Percentiles rank a stretch among this genome's conserved stretches.
phyloP scores from a whole-genome alignment of 2,888 invertebrate species.

The Calameuta filiformis region DNA sequence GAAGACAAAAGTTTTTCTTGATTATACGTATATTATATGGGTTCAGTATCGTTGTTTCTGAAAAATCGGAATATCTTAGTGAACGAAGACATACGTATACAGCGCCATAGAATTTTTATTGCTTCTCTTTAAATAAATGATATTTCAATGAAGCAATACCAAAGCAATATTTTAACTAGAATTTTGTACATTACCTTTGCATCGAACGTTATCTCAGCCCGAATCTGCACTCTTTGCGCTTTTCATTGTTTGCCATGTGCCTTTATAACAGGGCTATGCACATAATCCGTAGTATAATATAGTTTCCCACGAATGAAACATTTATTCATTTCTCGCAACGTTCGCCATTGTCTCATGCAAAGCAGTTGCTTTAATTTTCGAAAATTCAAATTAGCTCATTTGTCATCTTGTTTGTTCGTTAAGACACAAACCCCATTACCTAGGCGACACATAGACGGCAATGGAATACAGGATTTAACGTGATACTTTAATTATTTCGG shows the following conservation, averaged over 20 bases:
- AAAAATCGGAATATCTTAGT: not conserved
- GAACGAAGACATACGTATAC: not conserved
- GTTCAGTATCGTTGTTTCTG: not conserved
- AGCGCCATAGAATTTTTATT: too few relatives aligned
- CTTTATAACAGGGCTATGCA: not conserved
- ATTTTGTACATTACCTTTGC: not conserved
- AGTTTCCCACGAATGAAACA: too few relatives aligned
- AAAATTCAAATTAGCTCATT: not conserved
- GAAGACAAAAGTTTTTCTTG: not conserved
- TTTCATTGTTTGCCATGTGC: not conserved
- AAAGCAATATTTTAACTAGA: not conserved
- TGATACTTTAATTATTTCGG: not conserved
- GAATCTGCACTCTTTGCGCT: not conserved
- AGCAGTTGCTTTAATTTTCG: not conserved
- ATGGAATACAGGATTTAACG: not conserved
- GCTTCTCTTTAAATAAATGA: not conserved
- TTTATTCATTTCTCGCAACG: not conserved
- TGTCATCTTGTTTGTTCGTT: not conserved
- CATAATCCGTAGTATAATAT: not conserved
- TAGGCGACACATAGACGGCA: not conserved
- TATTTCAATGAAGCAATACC: not conserved
- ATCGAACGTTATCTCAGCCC: not conserved
- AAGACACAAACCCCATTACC: not conserved
- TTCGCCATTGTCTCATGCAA: not conserved
- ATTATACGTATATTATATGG: not conserved